Evolutionary conservation across 2,797 vertebrate species (phyloP).

Genomic region (Phylloscopus collybita): DNA sequence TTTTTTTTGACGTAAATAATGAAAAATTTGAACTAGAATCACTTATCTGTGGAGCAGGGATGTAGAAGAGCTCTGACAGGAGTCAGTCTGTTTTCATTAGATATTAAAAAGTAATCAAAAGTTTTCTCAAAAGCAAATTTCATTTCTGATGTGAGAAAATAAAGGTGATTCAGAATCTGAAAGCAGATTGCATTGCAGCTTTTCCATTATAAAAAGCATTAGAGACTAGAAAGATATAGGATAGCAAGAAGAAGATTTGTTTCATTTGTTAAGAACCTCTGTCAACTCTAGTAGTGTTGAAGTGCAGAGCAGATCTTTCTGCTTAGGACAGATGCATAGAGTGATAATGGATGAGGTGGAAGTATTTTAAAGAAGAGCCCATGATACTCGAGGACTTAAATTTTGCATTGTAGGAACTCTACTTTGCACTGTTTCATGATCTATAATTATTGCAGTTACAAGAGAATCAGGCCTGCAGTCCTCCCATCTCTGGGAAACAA

Average conservation of each 20-base stretch:
- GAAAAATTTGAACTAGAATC: background rate
- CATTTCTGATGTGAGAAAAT: background rate
- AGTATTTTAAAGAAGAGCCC: background rate
- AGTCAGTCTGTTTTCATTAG: background rate
- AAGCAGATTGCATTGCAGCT: background rate
- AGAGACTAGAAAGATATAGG: background rate
- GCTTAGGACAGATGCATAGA: background rate
- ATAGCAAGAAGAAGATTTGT: background rate
- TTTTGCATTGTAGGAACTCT: background rate
- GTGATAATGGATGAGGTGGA: background rate
- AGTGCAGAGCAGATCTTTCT: background rate
- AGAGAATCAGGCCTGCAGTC: background rate
- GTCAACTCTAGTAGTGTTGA: background rate
- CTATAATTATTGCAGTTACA: background rate
- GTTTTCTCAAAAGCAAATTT: background rate
- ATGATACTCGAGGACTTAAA: background rate
- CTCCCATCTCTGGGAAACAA: background rate
- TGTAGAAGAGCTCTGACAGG: background rate
- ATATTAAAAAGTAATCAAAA: background rate
- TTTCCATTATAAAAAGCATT: background rate
- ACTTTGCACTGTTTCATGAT: background rate
- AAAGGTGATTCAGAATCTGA: background rate
- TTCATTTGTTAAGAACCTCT: background rate
- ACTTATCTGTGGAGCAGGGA: background rate
- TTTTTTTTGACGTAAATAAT: background rate